Percentiles rank a stretch among this genome's conserved stretches.
Conservation (phyloP, 1,140 invertebrate species). For the Drosophila obscura region DNA sequence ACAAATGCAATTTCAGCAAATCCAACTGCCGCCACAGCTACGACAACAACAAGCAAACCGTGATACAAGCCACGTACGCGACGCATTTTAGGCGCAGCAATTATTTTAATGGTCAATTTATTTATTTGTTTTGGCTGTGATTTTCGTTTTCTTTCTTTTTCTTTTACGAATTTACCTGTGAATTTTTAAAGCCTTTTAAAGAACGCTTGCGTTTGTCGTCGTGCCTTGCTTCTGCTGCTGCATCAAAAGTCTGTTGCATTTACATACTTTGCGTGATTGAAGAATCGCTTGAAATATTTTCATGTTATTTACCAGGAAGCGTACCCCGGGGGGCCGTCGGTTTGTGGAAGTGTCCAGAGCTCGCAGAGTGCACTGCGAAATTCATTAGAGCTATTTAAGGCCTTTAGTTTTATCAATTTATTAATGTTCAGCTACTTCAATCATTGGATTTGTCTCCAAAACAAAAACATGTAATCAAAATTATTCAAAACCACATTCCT, state of each 20-base stretch:
- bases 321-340: not conserved
- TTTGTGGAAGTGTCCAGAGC: not conserved
- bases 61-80: constrained; percentile 75
- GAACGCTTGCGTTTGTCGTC: constrained; percentile 51
- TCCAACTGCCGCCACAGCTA: constrained; percentile 17
- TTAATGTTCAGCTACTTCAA: constrained; percentile 1
- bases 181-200: constrained; percentile 66
- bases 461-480: not conserved
- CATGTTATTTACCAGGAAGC: constrained; percentile 48
- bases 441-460: not conserved
- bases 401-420: not conserved
- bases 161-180: constrained; percentile 33
- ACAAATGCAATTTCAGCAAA: constrained; percentile 20
- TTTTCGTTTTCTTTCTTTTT: constrained; percentile 42
- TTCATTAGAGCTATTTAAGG: too few relatives aligned
- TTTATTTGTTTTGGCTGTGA: constrained; percentile 74
- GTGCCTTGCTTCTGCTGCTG: constrained; percentile 15
- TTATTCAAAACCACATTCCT: constrained; percentile 32
- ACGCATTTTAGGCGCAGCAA: constrained; percentile 81
- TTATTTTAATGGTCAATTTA: constrained; percentile 83
- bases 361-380: too few relatives aligned
- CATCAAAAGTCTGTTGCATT: constrained; percentile 39
- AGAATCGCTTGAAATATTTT: constrained; percentile 59
- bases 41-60: constrained; percentile 61
- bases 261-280: constrained; percentile 75